A percentile compares a stretch with the other conserved stretches of the same genome.
Evolutionary conservation across 2,797 vertebrate genomes (phyloP).

Genomic region (Anolis apletophallus): DNA sequence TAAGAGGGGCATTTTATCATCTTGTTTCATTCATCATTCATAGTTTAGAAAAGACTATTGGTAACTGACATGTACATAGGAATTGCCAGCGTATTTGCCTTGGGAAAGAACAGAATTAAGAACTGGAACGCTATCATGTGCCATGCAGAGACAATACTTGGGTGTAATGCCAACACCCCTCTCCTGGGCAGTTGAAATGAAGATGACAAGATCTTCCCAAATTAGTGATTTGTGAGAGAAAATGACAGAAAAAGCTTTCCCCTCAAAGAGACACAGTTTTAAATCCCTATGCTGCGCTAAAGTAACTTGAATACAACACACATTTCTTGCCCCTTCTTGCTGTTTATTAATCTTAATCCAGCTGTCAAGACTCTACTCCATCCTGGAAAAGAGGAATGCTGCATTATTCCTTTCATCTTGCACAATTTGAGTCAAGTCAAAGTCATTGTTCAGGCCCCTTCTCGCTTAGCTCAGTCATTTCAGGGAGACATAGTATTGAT

Average conservation of each 20-base stretch:
- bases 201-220: background rate
- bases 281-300: background rate
- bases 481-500: background rate
- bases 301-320: background rate
- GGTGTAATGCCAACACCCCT: background rate
- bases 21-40: background rate
- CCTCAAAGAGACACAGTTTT: background rate
- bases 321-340: background rate
- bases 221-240: background rate
- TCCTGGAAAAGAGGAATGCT: background rate
- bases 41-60: background rate
- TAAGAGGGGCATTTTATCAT: background rate
- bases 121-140: background rate
- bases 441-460: conserved; percentile 17
- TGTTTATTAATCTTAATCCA: rapidly evolving
- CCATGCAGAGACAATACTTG: background rate
- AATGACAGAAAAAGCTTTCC: background rate
- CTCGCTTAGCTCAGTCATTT: background rate
- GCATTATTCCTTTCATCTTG: background rate
- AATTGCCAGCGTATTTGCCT: conserved; percentile 14
- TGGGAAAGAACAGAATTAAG: background rate
- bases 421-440: background rate
- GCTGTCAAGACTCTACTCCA: background rate
- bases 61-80: background rate
- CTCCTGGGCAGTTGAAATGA: background rate